Evolutionary conservation across 2,888 invertebrate species (phyloP), one percentile per base, ranked within the genome.

Genomic region (Rotaria magnacalcarata): DNA sequence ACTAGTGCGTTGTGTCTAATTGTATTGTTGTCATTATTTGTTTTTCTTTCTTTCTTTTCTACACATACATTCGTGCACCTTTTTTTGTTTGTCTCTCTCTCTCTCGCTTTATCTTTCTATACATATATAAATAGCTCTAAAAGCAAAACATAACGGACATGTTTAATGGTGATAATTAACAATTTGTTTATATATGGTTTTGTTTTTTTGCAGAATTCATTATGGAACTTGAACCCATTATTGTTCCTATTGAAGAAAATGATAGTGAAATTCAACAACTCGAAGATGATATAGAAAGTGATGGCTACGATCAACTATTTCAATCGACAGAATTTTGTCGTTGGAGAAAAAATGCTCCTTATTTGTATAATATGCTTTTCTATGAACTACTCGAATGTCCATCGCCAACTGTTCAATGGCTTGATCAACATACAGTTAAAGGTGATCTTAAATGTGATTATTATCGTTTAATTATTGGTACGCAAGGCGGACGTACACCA

Each of bases 301-400:
- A 80, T 47, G 80, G 19, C 4, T 80, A 80, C 47, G 80, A 80
- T 80, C 47, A 43, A 80, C 1, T 47, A 8, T 80, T 80, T 47
- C 80, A 80, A 47, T 80, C 80, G 47, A 21, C 3, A n/a, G 47
- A 47, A 80, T 80, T 80, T 80, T 10, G 47, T 80, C 43, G 47
- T 47, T 80, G 80, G 80, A 43, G 80, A n/a, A 80, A 80, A 80
- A 80, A 80, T 47, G 47, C 47, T 47, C 80, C 47, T 47, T 80
- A 80, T 80, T n/a, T 80, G 24, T 80, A 80, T 47, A 80, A 80
- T 47, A 43, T 80, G 47, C 34, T 80, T 24, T 80, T 80, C 19
- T 80, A 80, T 47, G 80, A 80, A 80, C n/a, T 80, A 80, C 47
- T 80, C 47, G 24, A 80, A 47, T 80, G 47, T 80, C 80, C 80